A percentile compares a stretch with the other conserved stretches of the same genome.
phyloP scores from a whole-genome alignment of 1,140 invertebrate species.

The Bicyclus anynana region DNA sequence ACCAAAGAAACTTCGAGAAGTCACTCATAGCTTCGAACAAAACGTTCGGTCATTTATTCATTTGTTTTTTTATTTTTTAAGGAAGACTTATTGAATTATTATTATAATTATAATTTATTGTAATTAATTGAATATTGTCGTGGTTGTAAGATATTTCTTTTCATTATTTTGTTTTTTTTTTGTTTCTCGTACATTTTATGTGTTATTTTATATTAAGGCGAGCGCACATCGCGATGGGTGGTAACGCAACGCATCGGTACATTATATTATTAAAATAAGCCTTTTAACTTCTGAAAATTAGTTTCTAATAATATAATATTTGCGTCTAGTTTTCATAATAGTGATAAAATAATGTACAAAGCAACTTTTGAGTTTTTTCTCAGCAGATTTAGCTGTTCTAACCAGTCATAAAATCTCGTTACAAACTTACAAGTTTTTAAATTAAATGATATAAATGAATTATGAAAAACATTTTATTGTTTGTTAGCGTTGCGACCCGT shows the following conservation, averaged over 20 bases:
- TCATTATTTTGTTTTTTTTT: conserved; percentile 15
- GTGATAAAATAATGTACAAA: too few species aligned
- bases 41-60: conserved; percentile 10
- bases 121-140: conserved; percentile 12
- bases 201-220: conserved; percentile 6
- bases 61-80: conserved; percentile 7
- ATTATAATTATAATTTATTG: conserved; percentile 11
- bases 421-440: too few species aligned
- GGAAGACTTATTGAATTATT: conserved; percentile 5
- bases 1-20: conserved; percentile 18
- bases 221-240: background rate
- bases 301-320: too few species aligned
- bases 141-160: conserved; percentile 33
- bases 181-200: conserved; percentile 8
- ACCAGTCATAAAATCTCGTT: too few species aligned
- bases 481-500: background rate
- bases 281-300: too few species aligned
- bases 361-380: too few species aligned
- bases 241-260: background rate
- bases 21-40: conserved; percentile 14
- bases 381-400: too few species aligned
- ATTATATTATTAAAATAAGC: too few species aligned
- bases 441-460: background rate
- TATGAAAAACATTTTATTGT: background rate
- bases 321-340: too few species aligned